Base-by-base conservation (phyloP, 2,888 invertebrate genomes). In the Drosophila stalkeri region DNA sequence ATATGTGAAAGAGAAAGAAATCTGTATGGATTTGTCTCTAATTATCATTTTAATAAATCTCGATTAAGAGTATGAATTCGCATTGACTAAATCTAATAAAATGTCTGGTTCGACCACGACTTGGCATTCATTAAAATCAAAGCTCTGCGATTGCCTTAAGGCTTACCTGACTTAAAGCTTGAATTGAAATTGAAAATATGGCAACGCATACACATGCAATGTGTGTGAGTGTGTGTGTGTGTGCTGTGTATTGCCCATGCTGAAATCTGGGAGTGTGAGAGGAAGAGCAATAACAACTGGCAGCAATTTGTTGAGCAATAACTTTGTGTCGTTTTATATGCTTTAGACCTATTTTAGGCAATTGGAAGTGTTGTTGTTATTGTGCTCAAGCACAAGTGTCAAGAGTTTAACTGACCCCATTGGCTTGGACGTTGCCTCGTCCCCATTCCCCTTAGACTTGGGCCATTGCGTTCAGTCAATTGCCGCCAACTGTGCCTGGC, bases 401-500 rank as follows among this genome's bases (percentile, higher is more conserved):
- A 57, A 33, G 31, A 64, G 43, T 35, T 60, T 35, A 61, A 37
- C 43, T 75, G 77, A 77, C 60, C 77, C 57, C 47, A 65, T 57
- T 62, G 60, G 54, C n/a, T 12, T 18, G n/a, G 35, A 2, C 3
- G 43, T 51, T 33, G 16, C 16, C 27, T 16, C 23, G 31, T 41
- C 2, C 39, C 39, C 39, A 2, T 11, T 31, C 37, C 16, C 6
- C 27, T 11, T 4, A 7, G 46, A 16, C 64, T 75, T 76, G 51
- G 81, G 61, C 69, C 62, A 75, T 83, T 84, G 39, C 27, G 64
- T 68, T 66, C 72, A 68, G 69, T 81, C 89, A 72, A 86, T 84
- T 89, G 89, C 60, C 59, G 65, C 72, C 83, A 84, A 84, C 78
- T 81, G 83, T 78, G 75, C 68, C 72, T 46, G 55, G 64, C 63